Evolutionary conservation across 2,888 invertebrate genomes (phyloP).

Genomic region (Busseola fusca): DNA sequence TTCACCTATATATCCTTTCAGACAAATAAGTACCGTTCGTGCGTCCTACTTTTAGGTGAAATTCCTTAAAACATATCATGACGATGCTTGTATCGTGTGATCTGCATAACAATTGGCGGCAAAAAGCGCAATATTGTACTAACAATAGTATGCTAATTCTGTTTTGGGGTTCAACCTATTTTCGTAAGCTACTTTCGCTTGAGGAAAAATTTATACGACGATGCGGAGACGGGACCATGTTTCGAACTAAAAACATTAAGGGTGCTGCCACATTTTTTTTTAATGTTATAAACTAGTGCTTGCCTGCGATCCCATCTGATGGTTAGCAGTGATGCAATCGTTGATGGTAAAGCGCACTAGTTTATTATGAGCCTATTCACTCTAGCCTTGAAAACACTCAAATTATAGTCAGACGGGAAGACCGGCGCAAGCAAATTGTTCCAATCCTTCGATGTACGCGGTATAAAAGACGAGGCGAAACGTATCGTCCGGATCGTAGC

Average conservation of each 20-base stretch:
- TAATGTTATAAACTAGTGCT: no score
- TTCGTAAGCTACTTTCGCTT: conserved; percentile 51
- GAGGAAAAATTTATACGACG: conserved; percentile 21
- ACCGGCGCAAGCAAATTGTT: no score
- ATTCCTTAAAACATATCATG: conserved; percentile 38
- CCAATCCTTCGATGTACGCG: no score
- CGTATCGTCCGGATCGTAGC: no score
- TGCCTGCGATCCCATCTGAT: no score
- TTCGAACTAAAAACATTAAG: conserved; percentile 13
- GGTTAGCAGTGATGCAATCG: no score
- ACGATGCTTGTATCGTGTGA: conserved; percentile 40
- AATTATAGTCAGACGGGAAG: no score
- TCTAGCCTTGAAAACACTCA: no score
- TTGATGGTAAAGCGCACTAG: no score
- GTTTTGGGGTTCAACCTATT: conserved; percentile 42
- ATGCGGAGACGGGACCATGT: conserved; percentile 2
- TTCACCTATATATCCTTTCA: conserved; percentile 10
- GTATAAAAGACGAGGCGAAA: no score
- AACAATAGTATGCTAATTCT: conserved; percentile 64
- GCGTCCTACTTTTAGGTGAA: conserved; percentile 17
- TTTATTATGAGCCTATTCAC: no score
- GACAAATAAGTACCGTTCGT: conserved; percentile 7
- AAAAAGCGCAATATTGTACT: conserved; percentile 60
- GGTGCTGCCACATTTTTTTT: no score
- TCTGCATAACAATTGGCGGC: conserved; percentile 62